A percentile compares a stretch with the other conserved stretches of the same genome.
Conservation (phyloP, 2,113 vertebrate species). For the Oxyura jamaicensis region DNA sequence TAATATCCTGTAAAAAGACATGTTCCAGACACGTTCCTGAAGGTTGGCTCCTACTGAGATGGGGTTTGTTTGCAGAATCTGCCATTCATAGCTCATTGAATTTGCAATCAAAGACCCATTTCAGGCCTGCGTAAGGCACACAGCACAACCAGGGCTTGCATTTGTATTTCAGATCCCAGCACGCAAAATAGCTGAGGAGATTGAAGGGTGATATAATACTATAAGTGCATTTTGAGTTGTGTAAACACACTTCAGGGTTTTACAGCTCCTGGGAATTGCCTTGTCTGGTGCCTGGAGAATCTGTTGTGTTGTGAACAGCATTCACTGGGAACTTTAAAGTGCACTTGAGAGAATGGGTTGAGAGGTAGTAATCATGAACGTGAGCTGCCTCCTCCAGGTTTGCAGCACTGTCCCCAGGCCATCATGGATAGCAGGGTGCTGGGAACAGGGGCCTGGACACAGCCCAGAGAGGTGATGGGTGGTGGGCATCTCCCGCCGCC, state of each 20-base stretch:
- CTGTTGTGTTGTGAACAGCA: background rate
- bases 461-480: background rate
- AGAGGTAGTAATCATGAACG: background rate
- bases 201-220: background rate
- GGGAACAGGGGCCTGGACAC: fast-evolving
- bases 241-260: background rate
- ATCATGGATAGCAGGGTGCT: background rate
- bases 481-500: too few relatives aligned
- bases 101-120: background rate
- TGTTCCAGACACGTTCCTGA: fast-evolving
- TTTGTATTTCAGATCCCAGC: background rate
- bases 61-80: background rate
- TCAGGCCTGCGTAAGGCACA: background rate
- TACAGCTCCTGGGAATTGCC: background rate
- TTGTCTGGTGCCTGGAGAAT: background rate
- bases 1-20: background rate
- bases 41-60: background rate
- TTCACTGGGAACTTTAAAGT: background rate
- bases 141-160: background rate
- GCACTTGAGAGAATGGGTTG: background rate
- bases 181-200: background rate
- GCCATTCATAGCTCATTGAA: background rate
- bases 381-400: background rate
- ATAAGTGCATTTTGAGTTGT: background rate
- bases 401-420: background rate